Evolutionary conservation across 1,140 invertebrate species (phyloP), one percentile per base, ranked within the genome.

Genomic region (Cydia pomonella): DNA sequence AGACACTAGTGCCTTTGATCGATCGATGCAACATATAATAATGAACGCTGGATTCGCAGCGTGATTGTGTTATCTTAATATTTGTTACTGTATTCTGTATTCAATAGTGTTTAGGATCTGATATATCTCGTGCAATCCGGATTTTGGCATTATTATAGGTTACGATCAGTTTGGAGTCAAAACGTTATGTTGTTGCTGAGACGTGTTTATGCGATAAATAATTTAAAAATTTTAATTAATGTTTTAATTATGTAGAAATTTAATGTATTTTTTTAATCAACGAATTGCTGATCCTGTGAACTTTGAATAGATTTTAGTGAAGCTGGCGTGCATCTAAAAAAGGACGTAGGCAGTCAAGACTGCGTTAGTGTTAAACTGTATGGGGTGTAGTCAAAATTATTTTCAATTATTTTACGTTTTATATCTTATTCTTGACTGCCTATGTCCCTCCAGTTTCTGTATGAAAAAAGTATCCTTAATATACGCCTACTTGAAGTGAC

Each of bases 111-210:
- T 47, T 76, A 74, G 64, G 62, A 25, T 74, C 33, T 63, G 47
- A 71, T 44, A 16, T 71, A 64, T 79, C 59, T 79, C 66, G 80
- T 82, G 81, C 79, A 80, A 80, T 82, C 38, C 73, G 72, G 50
- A 72, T 74, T 73, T 69, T 80, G 80, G 64, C 13, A 76, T 76
- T 77, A 75, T 73, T 73, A 63, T 76, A 41, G 64, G 64, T 18
- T 10, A 69, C 16, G 16, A n/a, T 18, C 16, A 16, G 63, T 25
- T 62, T 27, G 25, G 16, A 33, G 27, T n/a, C 27, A 66, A 66
- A 33, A 66, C 29, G 63, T 69, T 69, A 66, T 66, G 74, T 78
- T 75, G 77, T 78, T 77, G 66, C 63, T 63, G 71, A 74, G 74
- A 63, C 73, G n/a, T 69, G 72, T 77, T 74, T 50, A 74, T 62